Base-by-base conservation (phyloP, 2,797 vertebrate species). In the Sciurus vulgaris region DNA sequence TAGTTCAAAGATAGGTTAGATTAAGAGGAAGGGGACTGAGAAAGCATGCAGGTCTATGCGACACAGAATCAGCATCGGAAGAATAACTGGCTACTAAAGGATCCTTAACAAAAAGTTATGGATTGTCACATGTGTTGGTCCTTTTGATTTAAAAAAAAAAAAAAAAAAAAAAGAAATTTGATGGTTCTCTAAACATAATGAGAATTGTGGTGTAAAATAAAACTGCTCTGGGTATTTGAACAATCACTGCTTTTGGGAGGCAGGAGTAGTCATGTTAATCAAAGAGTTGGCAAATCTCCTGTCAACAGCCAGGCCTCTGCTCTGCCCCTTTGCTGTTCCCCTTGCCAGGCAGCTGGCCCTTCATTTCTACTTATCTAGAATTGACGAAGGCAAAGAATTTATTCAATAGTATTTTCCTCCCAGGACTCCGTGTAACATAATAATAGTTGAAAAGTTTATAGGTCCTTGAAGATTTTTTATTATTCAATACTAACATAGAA, bases 401-500 rank as follows among this genome's bases (percentile, higher is more conserved):
- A 77, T 59, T 86, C 13, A 91, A 41, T 67, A 76, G 12, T 0
- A 13, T 65, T 78, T 94, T 91, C 24, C 56, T 89, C 44, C 69
- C 79, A 51, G 26, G n/a, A 41, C 8, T 33, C 28, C 74, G 54
- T 94, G 84, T 56, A 51, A 65, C 44, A 70, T 56, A 33, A 77
- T 77, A 86, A 77, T 59, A 93, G n/a, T 41, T 74, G 20, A 74
- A 87, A 91, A 24, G n/a, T 81, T 51, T 86, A 84, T 91, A 79
- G 81, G 76, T 93, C 82, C 13, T 81, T 95, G 70, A 82, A 93
- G 6, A 47, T 79, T 93, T 95, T 20, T 78, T 73, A 10, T 89
- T 94, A 85, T 47, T 95, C 69, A 18, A 49, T 86, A 78, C 47
- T 54, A 73, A 84, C 65, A 30, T 76, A 69, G 63, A 28, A 73